Base-by-base conservation (phyloP, 1,140 invertebrate genomes). In the Vanessa tameamea region DNA sequence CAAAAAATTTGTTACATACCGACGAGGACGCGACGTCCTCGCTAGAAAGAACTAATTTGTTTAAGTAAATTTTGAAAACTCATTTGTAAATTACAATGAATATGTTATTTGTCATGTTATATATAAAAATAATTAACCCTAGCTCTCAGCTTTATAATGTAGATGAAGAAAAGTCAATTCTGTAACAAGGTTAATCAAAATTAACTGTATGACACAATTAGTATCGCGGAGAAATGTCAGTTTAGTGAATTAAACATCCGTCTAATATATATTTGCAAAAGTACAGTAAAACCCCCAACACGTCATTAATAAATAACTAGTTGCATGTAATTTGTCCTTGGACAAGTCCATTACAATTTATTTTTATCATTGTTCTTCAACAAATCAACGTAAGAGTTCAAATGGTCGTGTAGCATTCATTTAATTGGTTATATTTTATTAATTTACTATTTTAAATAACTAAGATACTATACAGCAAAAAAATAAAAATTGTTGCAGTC, bases 1-100 rank as follows among this genome's bases (percentile, higher is more conserved):
- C 71, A 77, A 78, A 75, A 69, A 63, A 57, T 75, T 72, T 77
- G 59, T 78, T 78, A 69, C 72, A 65, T 48, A 47, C 59, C 37
- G 47, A 61, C 31, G 37, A 64, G 15, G 59, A 20, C 14, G 51
- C 55, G 51, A 43, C 47, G 51, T 69, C 61, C 66, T 47, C 48
- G 55, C 61, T 31, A 48, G 14, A 64, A 68, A 74, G 72, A 69
- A 74, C 72, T 69, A 66, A 69, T 69, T 74, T 64, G 48, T 69
- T 64, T 69, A 64, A 68, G 66, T 68, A 37, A 26, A 14, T 57
- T 63, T 68, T 61, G 65, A 68, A 68, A 68, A 63, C 20, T 31
- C 63, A 31, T 43, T 71, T 71, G 57, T 31, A 69, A 67, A 69
- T 66, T 63, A 66, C 69, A 69, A 63, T 74, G 61, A 73, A 68